Evolutionary conservation across 2,797 vertebrate genomes (phyloP), one percentile per base, ranked within the genome.

Genomic region (Acrossocheilus wenchowensis): DNA sequence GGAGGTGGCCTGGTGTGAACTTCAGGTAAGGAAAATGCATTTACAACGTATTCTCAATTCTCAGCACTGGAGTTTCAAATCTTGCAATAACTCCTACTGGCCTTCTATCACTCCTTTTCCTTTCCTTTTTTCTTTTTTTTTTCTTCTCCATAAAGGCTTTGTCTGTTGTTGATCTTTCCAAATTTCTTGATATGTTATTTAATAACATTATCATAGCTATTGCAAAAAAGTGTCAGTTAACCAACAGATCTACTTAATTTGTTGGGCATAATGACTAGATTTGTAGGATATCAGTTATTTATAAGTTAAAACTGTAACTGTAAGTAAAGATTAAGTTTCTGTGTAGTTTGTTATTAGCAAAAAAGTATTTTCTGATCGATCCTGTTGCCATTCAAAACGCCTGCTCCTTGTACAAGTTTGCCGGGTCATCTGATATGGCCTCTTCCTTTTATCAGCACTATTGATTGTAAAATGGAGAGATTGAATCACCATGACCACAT

Each of bases 1-100:
- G 45, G 98, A 99, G 84, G 98, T 99, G 57, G 98, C 98, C 0
- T 99, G 98, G 98, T 99, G 98, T 89, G 98, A 99, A 88, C 96
- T 99, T 34, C 98, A 99, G 98, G 98, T 99, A 95, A 94, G 94
- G 92, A 83, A 23, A 39, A 48, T 34, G 14, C 71, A 74, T 23
- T 10, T 62, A 45, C 6, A 17, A 66, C 34, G 2, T 60, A 84
- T 83, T 71, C 34, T 60, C 2, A 72, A 26, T n/a, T 36, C 12
- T 17, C 30, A 73, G 50, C 60, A 66, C 8, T 80, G 41, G 60
- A 12, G 19, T 71, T 54, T 81, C 8, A 41, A 10, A 10, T n/a
- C 30, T 81, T 64, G 21, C 48, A 12, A 2, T 14, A 17, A 30
- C 43, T 68, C 62, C 19, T 48, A 45, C 7, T 81, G 79, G 45